Evolutionary conservation across 2,888 invertebrate genomes (phyloP).

Genomic region (Micoletzkya japonica): DNA sequence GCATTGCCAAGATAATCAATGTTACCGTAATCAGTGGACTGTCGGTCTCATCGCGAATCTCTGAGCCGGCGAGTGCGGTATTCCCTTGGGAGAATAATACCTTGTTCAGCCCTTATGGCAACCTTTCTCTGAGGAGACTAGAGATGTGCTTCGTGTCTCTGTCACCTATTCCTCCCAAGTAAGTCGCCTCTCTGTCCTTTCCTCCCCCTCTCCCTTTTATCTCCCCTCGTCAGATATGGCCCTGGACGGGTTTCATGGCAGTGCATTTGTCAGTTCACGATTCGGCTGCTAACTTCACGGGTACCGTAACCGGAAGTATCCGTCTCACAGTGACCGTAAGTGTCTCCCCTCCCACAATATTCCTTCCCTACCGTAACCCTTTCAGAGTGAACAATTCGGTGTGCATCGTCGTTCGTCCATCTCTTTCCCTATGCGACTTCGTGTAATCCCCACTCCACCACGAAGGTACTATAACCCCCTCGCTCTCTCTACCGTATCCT

Average conservation of each 20-base stretch:
- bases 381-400: constrained; percentile 26
- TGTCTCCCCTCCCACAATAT: neutral
- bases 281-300: constrained; percentile 75
- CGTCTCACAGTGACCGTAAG: constrained; percentile 75
- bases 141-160: constrained; percentile 76
- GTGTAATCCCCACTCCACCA: constrained; percentile 88
- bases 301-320: constrained; percentile 80
- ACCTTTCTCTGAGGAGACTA: constrained; percentile 76
- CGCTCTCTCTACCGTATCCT: constrained; percentile 8
- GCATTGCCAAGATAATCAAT: constrained; percentile 85
- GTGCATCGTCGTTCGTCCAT: constrained; percentile 66
- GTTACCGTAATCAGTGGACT: constrained; percentile 63
- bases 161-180: constrained; percentile 20
- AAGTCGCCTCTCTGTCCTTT: neutral
- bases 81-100: constrained; percentile 74
- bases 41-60: constrained; percentile 15
- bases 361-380: neutral
- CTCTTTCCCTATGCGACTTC: constrained; percentile 69
- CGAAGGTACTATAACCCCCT: constrained; percentile 70
- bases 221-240: constrained; percentile 75
- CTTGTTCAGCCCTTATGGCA: constrained; percentile 77
- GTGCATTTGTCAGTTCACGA: constrained; percentile 76
- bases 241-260: constrained; percentile 94
- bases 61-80: constrained; percentile 3
- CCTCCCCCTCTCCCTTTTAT: neutral